These are phyloP conservation scores for Nerophis ophidion DNA, from an alignment of 2,113 vertebrate species.

Conservation along the genomic window DNA sequence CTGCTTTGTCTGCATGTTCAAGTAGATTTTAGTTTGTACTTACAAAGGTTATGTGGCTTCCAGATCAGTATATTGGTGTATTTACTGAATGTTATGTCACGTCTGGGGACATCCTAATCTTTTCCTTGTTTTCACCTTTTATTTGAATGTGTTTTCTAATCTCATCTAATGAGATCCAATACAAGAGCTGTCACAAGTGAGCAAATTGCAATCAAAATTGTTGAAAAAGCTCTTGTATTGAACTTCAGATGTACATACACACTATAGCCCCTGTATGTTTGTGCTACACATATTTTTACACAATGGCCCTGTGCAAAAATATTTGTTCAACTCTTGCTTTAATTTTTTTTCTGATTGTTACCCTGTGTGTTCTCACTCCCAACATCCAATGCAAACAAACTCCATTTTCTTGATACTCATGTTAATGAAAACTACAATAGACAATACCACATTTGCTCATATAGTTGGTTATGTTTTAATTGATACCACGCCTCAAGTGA, in stretches of 20 bases:
- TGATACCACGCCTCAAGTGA: neutral
- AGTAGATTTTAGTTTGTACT: neutral
- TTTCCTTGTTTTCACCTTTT: constrained; percentile 26
- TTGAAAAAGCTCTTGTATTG: neutral
- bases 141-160: constrained; percentile 30
- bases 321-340: neutral
- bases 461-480: neutral
- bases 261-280: neutral
- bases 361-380: constrained; percentile 3
- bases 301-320: neutral
- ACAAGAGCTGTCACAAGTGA: neutral
- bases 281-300: constrained; percentile 2
- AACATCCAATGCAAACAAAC: neutral
- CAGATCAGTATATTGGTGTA: neutral
- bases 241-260: neutral
- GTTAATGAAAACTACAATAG: too few relatives aligned
- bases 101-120: neutral
- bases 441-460: neutral
- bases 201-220: neutral
- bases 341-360: neutral
- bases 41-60: neutral
- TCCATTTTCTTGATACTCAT: neutral
- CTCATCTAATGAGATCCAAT: neutral
- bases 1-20: neutral
- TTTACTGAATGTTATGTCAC: neutral